Evolutionary conservation across 2,888 invertebrate genomes (phyloP).

Genomic region (Yponomeuta malinellus): DNA sequence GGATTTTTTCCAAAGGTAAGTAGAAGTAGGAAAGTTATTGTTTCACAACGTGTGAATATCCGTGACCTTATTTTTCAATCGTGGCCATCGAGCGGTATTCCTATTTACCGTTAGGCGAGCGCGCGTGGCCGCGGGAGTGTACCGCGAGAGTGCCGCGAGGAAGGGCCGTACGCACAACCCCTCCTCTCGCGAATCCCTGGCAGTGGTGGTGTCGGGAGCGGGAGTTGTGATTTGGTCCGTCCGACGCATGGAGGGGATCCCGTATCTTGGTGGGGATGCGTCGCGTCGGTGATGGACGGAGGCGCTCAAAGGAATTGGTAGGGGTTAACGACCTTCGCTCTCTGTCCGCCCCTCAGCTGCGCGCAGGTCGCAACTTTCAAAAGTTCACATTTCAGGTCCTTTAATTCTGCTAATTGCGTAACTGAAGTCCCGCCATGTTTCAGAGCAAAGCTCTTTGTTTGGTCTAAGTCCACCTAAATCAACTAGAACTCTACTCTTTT

Average conservation of each 20-base stretch:
- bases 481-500: too few relatives aligned
- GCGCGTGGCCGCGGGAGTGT: constrained; percentile 57
- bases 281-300: constrained; percentile 54
- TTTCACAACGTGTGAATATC: constrained; percentile 39
- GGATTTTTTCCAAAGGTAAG: constrained; percentile 35
- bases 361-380: constrained; percentile 37
- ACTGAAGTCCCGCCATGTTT: constrained; percentile 48
- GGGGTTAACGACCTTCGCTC: constrained; percentile 71
- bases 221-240: constrained; percentile 61
- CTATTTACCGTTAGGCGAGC: constrained; percentile 64
- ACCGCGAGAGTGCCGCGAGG: constrained; percentile 50
- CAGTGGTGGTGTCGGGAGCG: constrained; percentile 73
- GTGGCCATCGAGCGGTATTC: constrained; percentile 50
- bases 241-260: constrained; percentile 73
- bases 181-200: constrained; percentile 68
- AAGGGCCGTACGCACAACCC: constrained; percentile 57
- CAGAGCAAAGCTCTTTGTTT: constrained; percentile 45
- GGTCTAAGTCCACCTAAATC: background rate
- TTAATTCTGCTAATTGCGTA: constrained; percentile 50
- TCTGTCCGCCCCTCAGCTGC: constrained; percentile 36
- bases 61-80: constrained; percentile 65
- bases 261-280: constrained; percentile 73
- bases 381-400: constrained; percentile 33
- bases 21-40: constrained; percentile 20
- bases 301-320: constrained; percentile 62